A percentile compares a stretch with the other conserved stretches of the same genome.
These are phyloP conservation scores for Kradibia gibbosae DNA, from an alignment of 1,140 invertebrate species.

Conservation along the genomic window DNA sequence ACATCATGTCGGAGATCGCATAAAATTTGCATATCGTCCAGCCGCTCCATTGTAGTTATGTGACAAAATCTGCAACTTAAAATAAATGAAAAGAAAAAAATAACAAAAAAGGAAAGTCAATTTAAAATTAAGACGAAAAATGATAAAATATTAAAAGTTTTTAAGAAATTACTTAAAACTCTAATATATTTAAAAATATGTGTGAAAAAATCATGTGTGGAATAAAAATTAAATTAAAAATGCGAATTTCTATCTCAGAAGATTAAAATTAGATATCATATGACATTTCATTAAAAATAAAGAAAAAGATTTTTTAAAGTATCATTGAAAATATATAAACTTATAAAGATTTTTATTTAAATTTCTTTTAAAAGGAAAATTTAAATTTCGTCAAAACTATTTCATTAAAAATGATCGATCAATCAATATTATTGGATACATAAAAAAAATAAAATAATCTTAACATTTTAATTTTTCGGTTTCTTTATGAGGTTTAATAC, in stretches of 20 bases:
- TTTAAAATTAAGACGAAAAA: not conserved
- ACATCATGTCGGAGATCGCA: conserved; percentile 55
- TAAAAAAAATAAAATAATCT: too few species aligned
- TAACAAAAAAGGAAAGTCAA: not conserved
- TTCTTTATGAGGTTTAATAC: too few species aligned
- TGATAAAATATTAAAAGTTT: not conserved
- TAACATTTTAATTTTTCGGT: too few species aligned
- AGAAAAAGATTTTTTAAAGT: not conserved
- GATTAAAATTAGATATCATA: not conserved
- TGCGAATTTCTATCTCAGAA: not conserved
- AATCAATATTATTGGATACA: too few species aligned
- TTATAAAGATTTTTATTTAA: not conserved
- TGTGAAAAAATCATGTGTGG: not conserved
- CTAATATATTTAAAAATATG: not conserved
- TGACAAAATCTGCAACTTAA: not conserved
- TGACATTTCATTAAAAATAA: not conserved
- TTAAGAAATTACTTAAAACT: not conserved
- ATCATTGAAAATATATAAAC: not conserved
- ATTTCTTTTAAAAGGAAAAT: too few species aligned
- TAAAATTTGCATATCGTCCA: conserved; percentile 57
- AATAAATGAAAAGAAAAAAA: not conserved
- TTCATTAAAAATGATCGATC: too few species aligned
- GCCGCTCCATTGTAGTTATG: not conserved
- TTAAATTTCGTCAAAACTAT: too few species aligned
- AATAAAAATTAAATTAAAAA: not conserved